Evolutionary conservation across 2,888 invertebrate species (phyloP).

Genomic region (Cantharis rufa): DNA sequence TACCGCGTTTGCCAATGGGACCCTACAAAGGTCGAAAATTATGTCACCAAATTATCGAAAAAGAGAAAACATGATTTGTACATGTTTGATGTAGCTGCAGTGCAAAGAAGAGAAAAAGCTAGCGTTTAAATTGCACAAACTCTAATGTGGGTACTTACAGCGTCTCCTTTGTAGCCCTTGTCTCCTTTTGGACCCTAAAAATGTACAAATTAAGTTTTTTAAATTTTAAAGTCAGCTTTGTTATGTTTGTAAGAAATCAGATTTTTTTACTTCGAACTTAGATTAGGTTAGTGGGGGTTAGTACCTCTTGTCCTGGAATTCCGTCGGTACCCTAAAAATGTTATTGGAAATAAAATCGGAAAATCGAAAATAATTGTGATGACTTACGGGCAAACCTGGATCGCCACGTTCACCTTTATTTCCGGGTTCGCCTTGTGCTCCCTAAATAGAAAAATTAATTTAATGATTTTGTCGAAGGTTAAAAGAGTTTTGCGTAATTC

Average conservation of each 20-base stretch:
- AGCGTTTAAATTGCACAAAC: not conserved
- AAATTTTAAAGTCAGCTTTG: not conserved
- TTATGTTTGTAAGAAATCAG: not conserved
- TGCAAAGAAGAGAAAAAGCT: slow-evolving; percentile 3
- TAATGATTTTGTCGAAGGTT: not conserved
- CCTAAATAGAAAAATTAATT: slow-evolving; percentile 61
- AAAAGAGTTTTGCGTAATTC: not conserved
- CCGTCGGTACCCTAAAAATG: slow-evolving; percentile 87
- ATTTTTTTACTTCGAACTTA: not conserved
- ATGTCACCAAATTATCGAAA: not conserved
- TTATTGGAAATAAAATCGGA: slow-evolving; percentile 22
- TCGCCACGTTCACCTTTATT: slow-evolving; percentile 91
- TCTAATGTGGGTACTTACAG: slow-evolving; percentile 66
- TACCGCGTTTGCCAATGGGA: slow-evolving; percentile 84
- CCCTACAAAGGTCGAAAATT: slow-evolving; percentile 64
- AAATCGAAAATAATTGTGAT: slow-evolving; percentile 1
- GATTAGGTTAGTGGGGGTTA: slow-evolving; percentile 30
- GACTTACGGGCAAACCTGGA: slow-evolving; percentile 88
- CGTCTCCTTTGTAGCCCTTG: slow-evolving; percentile 83
- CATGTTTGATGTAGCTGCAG: slow-evolving; percentile 5
- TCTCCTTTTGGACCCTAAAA: slow-evolving; percentile 87
- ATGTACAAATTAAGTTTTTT: slow-evolving; percentile 35
- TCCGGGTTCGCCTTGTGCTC: slow-evolving; percentile 91
- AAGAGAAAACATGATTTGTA: not conserved
- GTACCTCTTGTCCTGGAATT: slow-evolving; percentile 89